Base-by-base conservation (phyloP, 2,888 invertebrate species). In the Lepidocyrtinus sp. region DNA sequence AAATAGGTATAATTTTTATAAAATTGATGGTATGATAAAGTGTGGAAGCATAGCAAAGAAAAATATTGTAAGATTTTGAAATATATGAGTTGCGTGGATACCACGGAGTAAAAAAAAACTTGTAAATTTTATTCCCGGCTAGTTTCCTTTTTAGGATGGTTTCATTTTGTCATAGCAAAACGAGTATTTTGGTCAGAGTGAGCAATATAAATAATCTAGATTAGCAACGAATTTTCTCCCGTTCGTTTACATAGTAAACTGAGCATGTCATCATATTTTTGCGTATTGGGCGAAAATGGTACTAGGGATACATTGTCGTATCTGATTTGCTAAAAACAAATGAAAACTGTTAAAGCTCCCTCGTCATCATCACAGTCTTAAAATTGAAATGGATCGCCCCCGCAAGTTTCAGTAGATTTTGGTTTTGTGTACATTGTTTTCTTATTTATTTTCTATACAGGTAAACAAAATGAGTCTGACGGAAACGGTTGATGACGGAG, bases 401-500 rank as follows among this genome's bases (percentile, higher is more conserved):
- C 36, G 36, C 12, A 36, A n/a, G 5, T 36, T 36, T 7, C 36
- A 12, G 12, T 36, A 36, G 12, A 36, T 36, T 12, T 7, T 12
- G 12, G 36, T 36, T 7, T 36, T 68, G n/a, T 24, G 22, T 69
- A 55, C n/a, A 24, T n/a, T 50, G 50, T 64, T 17, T 73, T 50
- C n/a, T 1, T 36, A 21, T 77, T 12, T 36, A 36, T 36, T 62
- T 22, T 87, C 88, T 19, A n/a, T n/a, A n/a, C 88, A 99, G 98
- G 95, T 98, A 85, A 99, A 99, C 90, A 98, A 98, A 90, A 96
- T 98, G 96, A 92, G 92, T 72, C 89, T 96, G 87, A 92, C 92
- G 82, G 94, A 95, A 87, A 89, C 91, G 83, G 91, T 91, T 75
- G 91, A 91, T 81, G 89, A 91, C 82, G 91, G 92, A 84, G 93